Evolutionary conservation across 2,797 vertebrate genomes (phyloP), one percentile per base, ranked within the genome.

Genomic region (Eulemur coronatus): DNA sequence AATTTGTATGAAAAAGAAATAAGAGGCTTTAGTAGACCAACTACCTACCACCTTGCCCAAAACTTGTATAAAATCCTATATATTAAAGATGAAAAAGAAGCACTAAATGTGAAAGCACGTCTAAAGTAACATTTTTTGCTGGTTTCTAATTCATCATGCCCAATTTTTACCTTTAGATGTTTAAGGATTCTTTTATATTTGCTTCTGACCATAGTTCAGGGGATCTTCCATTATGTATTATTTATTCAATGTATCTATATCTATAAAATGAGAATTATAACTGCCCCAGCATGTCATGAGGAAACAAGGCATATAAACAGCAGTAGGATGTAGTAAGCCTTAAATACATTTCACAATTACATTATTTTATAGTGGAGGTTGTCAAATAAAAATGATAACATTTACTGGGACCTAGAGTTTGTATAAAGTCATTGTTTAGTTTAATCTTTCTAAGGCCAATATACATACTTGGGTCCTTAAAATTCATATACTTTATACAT

Each of bases 221-320:
- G 63, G 63, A 84, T 84, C 28, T 65, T 92, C 30, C 57, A 85
- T 84, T 55, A 24, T 35, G 30, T 48, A 61, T 52, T 67, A 57
- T 14, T 26, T 88, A 38, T 73, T 79, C 61, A 59, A 79, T n/a
- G 7, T 35, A 52, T 76, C 38, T 82, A 22, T 7, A 76, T 70
- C 33, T 82, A 61, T 81, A 63, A 61, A 86, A 90, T 90, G 84
- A 95, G 12, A n/a, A 89, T 79, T 63, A 30, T n/a, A 92, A 41
- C 20, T 87, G 17, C 52, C 22, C 33, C 10, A 72, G 63, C 14
- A 85, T 81, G 17, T 35, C 46, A 72, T 5, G 3, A 78, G 61
- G 14, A 43, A 86, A 57, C 3, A 20, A 86, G 2, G 20, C 28
- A 72, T 43, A 63, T 43, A 63, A 50, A 73, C 3, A 79, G 18